These are phyloP conservation scores for Chrysina gloriosa DNA, from an alignment of 2,888 invertebrate species.

Conservation along the genomic window DNA sequence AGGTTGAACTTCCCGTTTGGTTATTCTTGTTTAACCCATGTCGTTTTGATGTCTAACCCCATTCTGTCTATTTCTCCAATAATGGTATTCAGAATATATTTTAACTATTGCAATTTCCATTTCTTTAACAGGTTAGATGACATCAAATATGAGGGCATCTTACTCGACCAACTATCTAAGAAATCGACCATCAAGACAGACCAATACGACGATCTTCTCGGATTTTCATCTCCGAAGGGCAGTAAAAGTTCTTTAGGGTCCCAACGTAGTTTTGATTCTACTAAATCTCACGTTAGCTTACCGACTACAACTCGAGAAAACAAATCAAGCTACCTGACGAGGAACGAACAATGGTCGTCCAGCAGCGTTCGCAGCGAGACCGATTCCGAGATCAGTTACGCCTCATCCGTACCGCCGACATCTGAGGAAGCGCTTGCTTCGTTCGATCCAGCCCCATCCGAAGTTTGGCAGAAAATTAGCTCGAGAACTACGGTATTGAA, in stretches of 20 bases:
- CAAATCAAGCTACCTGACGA: slow-evolving; percentile 44
- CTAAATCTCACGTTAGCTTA: slow-evolving; percentile 25
- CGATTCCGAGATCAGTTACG: slow-evolving; percentile 57
- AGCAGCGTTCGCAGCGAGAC: slow-evolving; percentile 61
- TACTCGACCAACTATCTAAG: slow-evolving; percentile 62
- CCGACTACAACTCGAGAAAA: slow-evolving; percentile 3
- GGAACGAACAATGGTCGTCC: slow-evolving; percentile 60
- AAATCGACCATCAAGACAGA: slow-evolving; percentile 60
- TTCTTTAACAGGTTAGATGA: slow-evolving; percentile 59
- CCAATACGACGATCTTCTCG: slow-evolving; percentile 60
- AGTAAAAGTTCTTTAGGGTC: slow-evolving; percentile 69
- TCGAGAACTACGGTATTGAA: slow-evolving; percentile 24
- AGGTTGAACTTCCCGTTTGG: too few relatives aligned
- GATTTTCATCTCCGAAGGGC: slow-evolving; percentile 65
- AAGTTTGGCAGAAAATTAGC: slow-evolving; percentile 37
- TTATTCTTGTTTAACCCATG: too few relatives aligned
- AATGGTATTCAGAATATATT: not conserved
- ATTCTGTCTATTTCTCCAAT: too few relatives aligned
- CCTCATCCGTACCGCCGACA: slow-evolving; percentile 61
- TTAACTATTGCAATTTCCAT: too few relatives aligned
- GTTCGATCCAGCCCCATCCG: slow-evolving; percentile 50
- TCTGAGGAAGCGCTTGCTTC: slow-evolving; percentile 50
- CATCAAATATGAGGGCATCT: slow-evolving; percentile 59
- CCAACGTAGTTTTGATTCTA: slow-evolving; percentile 66
- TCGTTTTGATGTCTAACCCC: too few relatives aligned